Base-by-base conservation (phyloP, 2,113 vertebrate genomes). In the Ia io region DNA sequence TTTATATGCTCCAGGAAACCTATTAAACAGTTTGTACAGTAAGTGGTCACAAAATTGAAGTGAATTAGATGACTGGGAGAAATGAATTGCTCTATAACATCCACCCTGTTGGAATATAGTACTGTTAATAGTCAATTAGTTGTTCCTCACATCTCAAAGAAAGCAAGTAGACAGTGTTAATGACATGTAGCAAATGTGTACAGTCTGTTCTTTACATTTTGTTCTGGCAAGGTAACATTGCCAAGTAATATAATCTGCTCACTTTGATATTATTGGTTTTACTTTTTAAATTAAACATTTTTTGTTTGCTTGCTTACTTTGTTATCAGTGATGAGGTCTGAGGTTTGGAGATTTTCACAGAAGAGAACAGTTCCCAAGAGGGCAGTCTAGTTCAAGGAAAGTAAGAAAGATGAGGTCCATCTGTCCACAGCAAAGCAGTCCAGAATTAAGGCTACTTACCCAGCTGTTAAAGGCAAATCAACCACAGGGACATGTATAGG, bases 221-320 rank as follows among this genome's bases (percentile, higher is more conserved):
- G 61, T 16, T 86, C 59, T 59, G 82, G 85, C 20, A 78, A 78
- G 9, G 44, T 69, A 90, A 47, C 51, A 88, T 56, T 44, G 51
- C 28, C 40, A 93, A 90, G n/a, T 51, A 79, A 79, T 40, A 92
- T 37, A 84, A 61, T 94, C 77, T 73, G 9, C 2, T 88, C 3
- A 67, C 3, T 78, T 88, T 90, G 65, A 67, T 85, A 90, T 32
- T 83, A 86, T 61, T 92, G 44, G 13, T 61, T 94, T 83, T 20
- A 9, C 84, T 53, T 85, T 92, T 53, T 6, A 69, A 90, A 92
- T 90, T 80, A 90, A 93, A 84, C 35, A 11, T 82, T 91, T 70
- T 94, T 44, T 78, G 49, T 76, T 93, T 95, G 6, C 3, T 90
- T 93, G 59, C 78, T 95, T 95, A 87, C 84, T 96, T 95, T 91